Conservation (phyloP, 1,140 invertebrate species). For the Triops cancriformis region DNA sequence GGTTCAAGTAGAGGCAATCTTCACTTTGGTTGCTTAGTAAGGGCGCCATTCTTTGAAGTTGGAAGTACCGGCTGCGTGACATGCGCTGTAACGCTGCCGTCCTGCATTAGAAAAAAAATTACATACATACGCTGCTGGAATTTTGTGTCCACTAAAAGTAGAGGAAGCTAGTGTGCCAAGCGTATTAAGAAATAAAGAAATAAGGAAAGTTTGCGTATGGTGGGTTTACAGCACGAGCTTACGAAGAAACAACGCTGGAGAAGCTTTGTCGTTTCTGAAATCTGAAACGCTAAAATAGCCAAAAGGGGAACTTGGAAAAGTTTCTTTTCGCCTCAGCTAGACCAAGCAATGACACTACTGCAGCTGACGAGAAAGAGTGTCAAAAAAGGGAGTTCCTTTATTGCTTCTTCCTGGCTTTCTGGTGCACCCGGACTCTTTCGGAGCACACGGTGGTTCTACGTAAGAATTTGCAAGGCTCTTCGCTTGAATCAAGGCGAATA, state of each 20-base stretch:
- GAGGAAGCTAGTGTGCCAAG: no score
- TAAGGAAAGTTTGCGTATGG: no score
- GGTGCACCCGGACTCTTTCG: background rate
- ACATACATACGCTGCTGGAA: background rate
- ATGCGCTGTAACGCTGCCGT: conserved; percentile 69
- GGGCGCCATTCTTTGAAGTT: conserved; percentile 70
- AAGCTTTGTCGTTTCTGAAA: no score
- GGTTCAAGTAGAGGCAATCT: conserved; percentile 93
- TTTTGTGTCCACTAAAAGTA: no score
- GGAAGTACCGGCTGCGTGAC: conserved; percentile 80
- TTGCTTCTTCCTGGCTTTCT: background rate
- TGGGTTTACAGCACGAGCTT: no score
- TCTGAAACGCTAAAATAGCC: no score
- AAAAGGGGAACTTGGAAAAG: no score
- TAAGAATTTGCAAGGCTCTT: background rate
- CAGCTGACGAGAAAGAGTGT: background rate
- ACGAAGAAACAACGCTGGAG: no score
- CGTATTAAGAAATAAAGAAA: no score
- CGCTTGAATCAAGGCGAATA: background rate
- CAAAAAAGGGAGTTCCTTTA: background rate
- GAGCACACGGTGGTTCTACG: conserved; percentile 32
- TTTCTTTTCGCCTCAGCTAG: background rate
- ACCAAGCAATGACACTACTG: no score
- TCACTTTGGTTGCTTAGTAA: conserved; percentile 84
- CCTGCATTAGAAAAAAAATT: background rate